Evolutionary conservation across 2,797 vertebrate genomes (phyloP).

Genomic region (Antennarius maculatus): DNA sequence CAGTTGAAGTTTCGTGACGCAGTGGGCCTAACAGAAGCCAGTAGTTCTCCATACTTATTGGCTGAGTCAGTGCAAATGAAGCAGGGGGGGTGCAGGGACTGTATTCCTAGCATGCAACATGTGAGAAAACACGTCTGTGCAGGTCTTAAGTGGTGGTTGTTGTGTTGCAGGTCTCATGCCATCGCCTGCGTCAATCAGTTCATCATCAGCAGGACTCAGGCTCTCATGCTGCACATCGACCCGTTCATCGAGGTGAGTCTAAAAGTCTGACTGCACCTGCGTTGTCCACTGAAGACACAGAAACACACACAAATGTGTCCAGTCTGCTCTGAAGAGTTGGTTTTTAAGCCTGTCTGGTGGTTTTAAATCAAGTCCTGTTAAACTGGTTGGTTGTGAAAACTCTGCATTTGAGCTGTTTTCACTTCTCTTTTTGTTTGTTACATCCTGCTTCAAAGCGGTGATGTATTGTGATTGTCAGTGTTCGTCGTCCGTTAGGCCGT

Average conservation of each 20-base stretch:
- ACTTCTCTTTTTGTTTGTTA: too few relatives aligned
- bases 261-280: neutral
- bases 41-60: constrained; percentile 10
- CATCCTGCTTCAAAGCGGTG: too few relatives aligned
- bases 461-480: too few relatives aligned
- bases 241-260: constrained; percentile 92
- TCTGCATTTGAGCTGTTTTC: too few relatives aligned
- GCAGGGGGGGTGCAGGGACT: constrained; percentile 13
- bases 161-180: constrained; percentile 90
- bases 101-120: constrained; percentile 45
- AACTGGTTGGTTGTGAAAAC: too few relatives aligned
- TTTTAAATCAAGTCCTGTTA: too few relatives aligned
- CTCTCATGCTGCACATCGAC: constrained; percentile 97
- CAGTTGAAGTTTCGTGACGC: neutral
- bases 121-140: constrained; percentile 36
- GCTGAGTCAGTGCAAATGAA: neutral
- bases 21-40: constrained; percentile 5
- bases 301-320: neutral
- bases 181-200: constrained; percentile 98
- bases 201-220: constrained; percentile 97
- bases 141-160: constrained; percentile 26
- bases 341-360: too few relatives aligned
- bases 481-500: too few relatives aligned
- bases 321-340: neutral
- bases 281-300: neutral